Evolutionary conservation across 2,888 invertebrate species (phyloP).

Genomic region (Drosophila pseudotalamancana): DNA sequence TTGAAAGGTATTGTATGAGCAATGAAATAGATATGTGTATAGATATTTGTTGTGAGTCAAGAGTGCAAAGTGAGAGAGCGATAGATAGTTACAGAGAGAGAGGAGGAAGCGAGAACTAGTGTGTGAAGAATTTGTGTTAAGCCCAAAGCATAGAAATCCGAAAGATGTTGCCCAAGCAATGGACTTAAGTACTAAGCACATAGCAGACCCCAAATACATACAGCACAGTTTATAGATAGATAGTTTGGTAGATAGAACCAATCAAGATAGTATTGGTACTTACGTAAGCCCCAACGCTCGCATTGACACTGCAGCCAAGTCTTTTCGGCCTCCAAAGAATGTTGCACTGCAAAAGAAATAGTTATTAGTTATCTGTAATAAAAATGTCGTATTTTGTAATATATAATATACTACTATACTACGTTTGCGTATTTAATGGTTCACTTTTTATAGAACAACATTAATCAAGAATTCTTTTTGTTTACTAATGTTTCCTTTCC

Average conservation of each 20-base stretch:
- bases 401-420: neutral
- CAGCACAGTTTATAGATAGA: slow-evolving; percentile 15
- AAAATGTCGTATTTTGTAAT: neutral
- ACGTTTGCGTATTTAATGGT: too few relatives aligned
- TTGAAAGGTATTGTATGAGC: slow-evolving; percentile 41
- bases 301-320: slow-evolving; percentile 96
- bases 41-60: slow-evolving; percentile 12
- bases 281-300: slow-evolving; percentile 91
- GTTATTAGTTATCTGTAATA: neutral
- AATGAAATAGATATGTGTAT: slow-evolving; percentile 56
- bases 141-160: slow-evolving; percentile 34
- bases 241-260: slow-evolving; percentile 6
- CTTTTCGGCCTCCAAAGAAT: slow-evolving; percentile 94
- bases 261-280: slow-evolving; percentile 58
- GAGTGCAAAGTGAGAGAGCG: slow-evolving; percentile 21
- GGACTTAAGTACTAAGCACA: slow-evolving; percentile 33
- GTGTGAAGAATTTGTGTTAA: slow-evolving; percentile 16
- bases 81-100: neutral
- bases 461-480: too few relatives aligned
- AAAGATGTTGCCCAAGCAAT: slow-evolving; percentile 21
- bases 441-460: too few relatives aligned
- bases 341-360: slow-evolving; percentile 87
- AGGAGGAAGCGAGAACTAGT: neutral
- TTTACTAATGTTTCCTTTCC: too few relatives aligned
- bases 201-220: slow-evolving; percentile 40